phyloP scores from a whole-genome alignment of 1,140 invertebrate genomes.

The Neodiprion pinetum region DNA sequence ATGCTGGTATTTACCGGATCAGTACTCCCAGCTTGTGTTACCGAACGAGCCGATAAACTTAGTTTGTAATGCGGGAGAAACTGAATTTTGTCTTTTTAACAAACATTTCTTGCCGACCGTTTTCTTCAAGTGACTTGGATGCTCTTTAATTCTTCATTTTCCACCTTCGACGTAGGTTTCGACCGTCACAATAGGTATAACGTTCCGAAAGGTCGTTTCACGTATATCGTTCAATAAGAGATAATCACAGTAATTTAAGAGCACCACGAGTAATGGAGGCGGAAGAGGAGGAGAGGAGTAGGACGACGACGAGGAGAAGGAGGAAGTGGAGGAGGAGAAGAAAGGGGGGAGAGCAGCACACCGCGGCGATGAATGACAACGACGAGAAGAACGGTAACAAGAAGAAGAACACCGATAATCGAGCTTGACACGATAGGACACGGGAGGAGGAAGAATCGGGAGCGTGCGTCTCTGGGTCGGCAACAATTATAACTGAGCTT shows the following conservation, averaged over 20 bases:
- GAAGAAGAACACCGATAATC: not conserved
- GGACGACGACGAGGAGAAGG: not conserved
- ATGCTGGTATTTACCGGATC: too few species aligned
- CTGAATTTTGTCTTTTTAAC: too few species aligned
- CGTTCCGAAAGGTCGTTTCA: too few species aligned
- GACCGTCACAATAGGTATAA: too few species aligned
- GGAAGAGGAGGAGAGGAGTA: not conserved
- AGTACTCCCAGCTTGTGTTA: too few species aligned
- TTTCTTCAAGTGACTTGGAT: too few species aligned
- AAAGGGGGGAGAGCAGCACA: too few species aligned
- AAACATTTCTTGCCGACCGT: too few species aligned
- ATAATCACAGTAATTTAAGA: not conserved
- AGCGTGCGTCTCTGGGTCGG: slow-evolving; percentile 51
- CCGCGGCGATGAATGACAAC: not conserved
- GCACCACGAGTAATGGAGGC: not conserved
- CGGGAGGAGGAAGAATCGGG: not conserved
- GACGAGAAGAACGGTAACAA: not conserved
- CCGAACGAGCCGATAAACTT: too few species aligned
- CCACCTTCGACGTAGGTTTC: too few species aligned
- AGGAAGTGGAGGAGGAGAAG: not conserved
- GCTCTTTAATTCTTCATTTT: too few species aligned
- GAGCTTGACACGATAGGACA: not conserved
- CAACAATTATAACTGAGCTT: slow-evolving; percentile 65
- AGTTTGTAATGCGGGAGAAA: too few species aligned
- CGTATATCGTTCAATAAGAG: not conserved